These are phyloP conservation scores for Bacillus rossius DNA, from an alignment of 1,140 invertebrate genomes.

Conservation along the genomic window DNA sequence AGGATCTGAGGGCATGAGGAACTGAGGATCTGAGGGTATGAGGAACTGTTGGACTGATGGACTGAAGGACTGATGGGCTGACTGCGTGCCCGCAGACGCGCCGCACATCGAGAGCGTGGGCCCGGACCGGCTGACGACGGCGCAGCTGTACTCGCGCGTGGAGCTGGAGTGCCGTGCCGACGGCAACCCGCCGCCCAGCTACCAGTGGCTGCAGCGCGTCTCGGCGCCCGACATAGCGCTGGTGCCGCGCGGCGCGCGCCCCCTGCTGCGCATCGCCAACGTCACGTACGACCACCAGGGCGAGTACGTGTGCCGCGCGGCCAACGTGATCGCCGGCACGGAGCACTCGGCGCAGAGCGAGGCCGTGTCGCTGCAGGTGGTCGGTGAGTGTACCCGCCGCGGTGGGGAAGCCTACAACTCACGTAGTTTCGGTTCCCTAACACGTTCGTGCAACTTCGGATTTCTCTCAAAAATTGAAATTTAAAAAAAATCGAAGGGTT, in stretches of 20 bases:
- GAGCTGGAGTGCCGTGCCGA: constrained; percentile 76
- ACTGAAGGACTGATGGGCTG: no score
- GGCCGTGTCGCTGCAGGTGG: constrained; percentile 62
- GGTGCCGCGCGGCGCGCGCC: constrained; percentile 63
- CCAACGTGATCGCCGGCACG: constrained; percentile 68
- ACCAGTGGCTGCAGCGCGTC: constrained; percentile 66
- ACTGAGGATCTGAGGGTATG: no score
- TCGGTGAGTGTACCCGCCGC: constrained; percentile 56
- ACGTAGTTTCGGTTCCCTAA: no score
- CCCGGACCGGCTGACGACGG: constrained; percentile 70
- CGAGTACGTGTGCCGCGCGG: constrained; percentile 76
- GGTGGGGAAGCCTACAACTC: no score
- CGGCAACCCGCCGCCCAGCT: constrained; percentile 74
- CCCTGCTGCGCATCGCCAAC: constrained; percentile 69
- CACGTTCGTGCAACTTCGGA: no score
- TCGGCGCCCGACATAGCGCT: constrained; percentile 38
- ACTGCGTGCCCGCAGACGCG: constrained; percentile 53
- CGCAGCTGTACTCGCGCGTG: constrained; percentile 69
- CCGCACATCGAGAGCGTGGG: constrained; percentile 76
- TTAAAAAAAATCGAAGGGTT: no score
- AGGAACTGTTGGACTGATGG: no score
- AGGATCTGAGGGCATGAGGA: no score
- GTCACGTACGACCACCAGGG: constrained; percentile 83
- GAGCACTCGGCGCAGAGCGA: constrained; percentile 60
- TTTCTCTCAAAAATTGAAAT: no score